Conservation (phyloP, 2,113 vertebrate species). For the Entomyzon cyanotis region DNA sequence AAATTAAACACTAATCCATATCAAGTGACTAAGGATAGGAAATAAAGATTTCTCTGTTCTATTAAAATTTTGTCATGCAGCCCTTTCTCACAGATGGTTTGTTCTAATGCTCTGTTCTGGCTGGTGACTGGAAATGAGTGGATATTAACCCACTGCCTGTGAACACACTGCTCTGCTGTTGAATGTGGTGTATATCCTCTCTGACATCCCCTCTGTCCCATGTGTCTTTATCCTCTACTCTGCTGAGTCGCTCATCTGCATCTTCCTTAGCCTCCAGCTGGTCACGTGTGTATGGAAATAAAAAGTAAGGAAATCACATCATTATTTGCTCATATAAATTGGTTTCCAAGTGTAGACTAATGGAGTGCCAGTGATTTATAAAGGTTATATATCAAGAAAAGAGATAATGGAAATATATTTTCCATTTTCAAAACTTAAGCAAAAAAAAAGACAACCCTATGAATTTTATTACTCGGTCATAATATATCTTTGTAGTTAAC, state of each 20-base stretch:
- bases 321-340: slow-evolving; percentile 22
- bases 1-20: not conserved
- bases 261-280: not conserved
- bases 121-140: not conserved
- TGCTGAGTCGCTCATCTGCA: not conserved
- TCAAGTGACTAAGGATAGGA: not conserved
- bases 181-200: not conserved
- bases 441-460: not conserved
- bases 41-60: not conserved
- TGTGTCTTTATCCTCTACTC: not conserved
- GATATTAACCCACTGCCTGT: not conserved
- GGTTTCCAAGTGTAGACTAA: not conserved
- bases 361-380: not conserved
- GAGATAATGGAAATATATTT: not conserved
- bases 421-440: not conserved
- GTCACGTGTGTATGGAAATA: not conserved
- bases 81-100: not conserved
- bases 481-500: not conserved
- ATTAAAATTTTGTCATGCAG: not conserved
- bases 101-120: not conserved
- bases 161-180: not conserved
- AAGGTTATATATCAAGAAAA: not conserved
- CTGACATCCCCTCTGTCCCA: not conserved
- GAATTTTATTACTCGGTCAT: not conserved
- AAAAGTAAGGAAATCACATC: not conserved